phyloP scores from a whole-genome alignment of 2,797 vertebrate species.

The Sebastes nivosus region DNA sequence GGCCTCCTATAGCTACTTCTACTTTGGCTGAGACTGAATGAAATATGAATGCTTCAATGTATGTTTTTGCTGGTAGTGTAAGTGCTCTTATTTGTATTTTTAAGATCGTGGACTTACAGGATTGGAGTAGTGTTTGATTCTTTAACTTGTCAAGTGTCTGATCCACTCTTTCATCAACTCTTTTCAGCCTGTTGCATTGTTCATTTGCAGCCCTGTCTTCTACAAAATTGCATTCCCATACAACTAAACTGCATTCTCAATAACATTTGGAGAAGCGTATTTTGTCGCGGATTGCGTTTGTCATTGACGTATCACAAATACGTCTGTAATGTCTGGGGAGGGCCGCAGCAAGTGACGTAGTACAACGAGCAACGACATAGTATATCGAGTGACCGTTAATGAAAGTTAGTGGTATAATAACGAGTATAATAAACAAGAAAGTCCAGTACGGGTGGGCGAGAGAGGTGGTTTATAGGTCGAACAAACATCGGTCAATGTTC shows the following conservation, averaged over 20 bases:
- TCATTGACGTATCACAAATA: no score
- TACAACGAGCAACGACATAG: no score
- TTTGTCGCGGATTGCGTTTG: no score
- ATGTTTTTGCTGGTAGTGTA: background rate
- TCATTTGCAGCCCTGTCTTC: background rate
- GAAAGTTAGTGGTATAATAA: no score
- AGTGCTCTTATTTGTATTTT: background rate
- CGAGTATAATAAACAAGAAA: no score
- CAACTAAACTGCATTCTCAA: background rate
- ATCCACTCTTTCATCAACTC: background rate
- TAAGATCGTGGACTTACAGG: background rate
- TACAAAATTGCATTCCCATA: background rate
- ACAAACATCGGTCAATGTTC: no score
- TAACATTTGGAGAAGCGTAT: background rate
- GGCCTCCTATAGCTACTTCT: background rate
- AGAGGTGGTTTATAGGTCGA: no score
- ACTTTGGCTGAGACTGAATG: background rate
- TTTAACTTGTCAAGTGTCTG: constrained; percentile 1
- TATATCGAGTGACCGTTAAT: no score
- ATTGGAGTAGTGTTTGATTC: background rate
- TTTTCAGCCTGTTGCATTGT: background rate
- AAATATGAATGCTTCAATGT: background rate
- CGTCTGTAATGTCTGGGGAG: no score
- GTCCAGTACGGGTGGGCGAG: no score
- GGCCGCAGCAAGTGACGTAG: no score